Conservation (phyloP, 2,113 vertebrate genomes). For the Mobula birostris region DNA sequence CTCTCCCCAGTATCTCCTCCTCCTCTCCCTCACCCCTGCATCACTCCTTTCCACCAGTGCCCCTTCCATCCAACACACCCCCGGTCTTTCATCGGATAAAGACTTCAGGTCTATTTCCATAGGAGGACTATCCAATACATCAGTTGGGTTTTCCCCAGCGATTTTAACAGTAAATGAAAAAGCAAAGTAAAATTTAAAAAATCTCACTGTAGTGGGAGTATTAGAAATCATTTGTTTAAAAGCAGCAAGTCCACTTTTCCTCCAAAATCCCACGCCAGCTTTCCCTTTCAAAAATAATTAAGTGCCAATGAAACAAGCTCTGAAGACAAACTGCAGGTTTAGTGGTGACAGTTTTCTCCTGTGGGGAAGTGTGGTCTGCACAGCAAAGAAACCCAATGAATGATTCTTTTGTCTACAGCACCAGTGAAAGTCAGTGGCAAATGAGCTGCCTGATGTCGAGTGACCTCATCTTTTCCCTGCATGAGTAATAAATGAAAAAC, state of each 20-base stretch:
- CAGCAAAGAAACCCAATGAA: neutral
- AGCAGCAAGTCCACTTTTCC: neutral
- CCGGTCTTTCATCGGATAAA: neutral
- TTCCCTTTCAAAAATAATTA: neutral
- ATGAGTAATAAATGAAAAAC: neutral
- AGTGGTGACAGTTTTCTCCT: neutral
- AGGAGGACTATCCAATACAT: neutral
- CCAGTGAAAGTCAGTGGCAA: neutral
- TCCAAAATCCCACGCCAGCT: neutral
- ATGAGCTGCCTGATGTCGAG: neutral
- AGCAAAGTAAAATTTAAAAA: neutral
- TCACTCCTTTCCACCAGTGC: neutral
- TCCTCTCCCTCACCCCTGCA: neutral
- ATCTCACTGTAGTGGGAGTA: neutral
- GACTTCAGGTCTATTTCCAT: neutral
- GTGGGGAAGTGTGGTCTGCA: neutral
- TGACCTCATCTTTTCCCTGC: neutral
- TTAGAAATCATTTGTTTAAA: neutral
- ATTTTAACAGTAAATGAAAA: neutral
- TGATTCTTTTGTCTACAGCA: neutral
- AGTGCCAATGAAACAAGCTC: neutral
- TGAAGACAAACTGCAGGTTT: neutral
- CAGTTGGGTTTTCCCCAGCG: neutral
- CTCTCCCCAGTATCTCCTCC: neutral
- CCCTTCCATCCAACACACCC: neutral